Base-by-base conservation (phyloP, 2,888 invertebrate species). In the Conchocele bisecta region DNA sequence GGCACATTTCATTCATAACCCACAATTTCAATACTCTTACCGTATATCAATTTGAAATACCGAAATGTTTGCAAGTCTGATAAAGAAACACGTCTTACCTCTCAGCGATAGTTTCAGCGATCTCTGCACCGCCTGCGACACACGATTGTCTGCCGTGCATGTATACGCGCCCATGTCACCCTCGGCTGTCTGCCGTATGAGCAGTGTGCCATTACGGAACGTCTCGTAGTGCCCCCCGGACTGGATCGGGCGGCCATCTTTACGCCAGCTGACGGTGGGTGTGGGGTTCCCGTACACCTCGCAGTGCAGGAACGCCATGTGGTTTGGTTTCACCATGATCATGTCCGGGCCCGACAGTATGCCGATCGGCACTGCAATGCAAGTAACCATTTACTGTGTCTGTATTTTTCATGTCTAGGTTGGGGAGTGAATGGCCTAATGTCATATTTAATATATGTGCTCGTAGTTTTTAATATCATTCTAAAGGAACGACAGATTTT, bases 101-200 rank as follows among this genome's bases (percentile, higher is more conserved):
- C 95, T 94, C 39, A 98, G 94, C 69, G 90, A 93, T 82, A 98
- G 94, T 65, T 93, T 92, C 41, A 95, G 92, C 28, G 93, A 93
- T 84, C 94, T 94, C 6, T 76, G 76, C 24, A 93, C 95, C 5
- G 97, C 94, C 39, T 93, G 93, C 61, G 94, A 94, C 90, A 94
- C 94, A 0, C 93, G 92, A 92, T 98, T 98, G 79, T 93, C 92
- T 1, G 96, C 98, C 88, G 95, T 94, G 91, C 98, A 98, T 54
- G 94, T 93, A 91, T 98, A 98, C 75, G 91, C 92, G 41, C 97
- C 98, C 46, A 95, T 94, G 91, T 98, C 97, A 31, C 92, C 92
- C 53, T 92, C 91, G 41, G 93, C 93, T 15, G 95, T 94, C 57
- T 93, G 92, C 31, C 92, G 89, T 57, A 98, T 94, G 26, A 94